Conservation (phyloP, 2,113 vertebrate species). For the Callionymus lyra region DNA sequence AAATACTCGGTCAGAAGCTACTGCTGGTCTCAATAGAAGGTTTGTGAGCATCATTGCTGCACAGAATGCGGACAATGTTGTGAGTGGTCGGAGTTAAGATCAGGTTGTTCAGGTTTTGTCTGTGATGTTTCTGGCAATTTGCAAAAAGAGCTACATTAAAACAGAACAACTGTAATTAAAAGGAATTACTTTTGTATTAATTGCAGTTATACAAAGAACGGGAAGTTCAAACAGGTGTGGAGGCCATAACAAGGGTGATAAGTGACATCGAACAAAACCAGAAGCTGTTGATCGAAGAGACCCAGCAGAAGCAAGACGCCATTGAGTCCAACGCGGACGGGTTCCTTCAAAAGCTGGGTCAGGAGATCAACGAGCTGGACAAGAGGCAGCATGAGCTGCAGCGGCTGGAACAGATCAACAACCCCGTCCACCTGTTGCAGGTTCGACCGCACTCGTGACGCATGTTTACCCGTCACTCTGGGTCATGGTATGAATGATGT, state of each 20-base stretch:
- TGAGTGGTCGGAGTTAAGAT: no score
- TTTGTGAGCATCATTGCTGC: no score
- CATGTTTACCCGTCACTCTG: no score
- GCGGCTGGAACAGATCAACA: slow-evolving; percentile 15
- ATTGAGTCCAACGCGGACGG: background rate
- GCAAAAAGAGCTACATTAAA: background rate
- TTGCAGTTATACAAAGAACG: slow-evolving; percentile 7
- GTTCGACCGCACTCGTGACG: slow-evolving; percentile 15
- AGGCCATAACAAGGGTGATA: slow-evolving; percentile 9
- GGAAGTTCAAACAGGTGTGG: slow-evolving; percentile 8
- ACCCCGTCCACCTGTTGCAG: slow-evolving; percentile 37
- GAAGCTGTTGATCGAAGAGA: slow-evolving; percentile 2
- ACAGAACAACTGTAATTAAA: background rate
- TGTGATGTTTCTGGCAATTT: no score
- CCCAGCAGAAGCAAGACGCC: slow-evolving; percentile 21
- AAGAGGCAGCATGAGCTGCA: slow-evolving; percentile 22
- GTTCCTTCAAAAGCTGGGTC: slow-evolving; percentile 17
- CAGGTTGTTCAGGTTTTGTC: no score
- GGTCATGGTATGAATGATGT: no score
- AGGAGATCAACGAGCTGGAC: slow-evolving; percentile 28
- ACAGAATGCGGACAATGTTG: no score
- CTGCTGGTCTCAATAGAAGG: no score
- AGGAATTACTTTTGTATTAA: background rate
- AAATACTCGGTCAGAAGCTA: no score
- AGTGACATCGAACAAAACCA: slow-evolving; percentile 17